Evolutionary conservation across 2,888 invertebrate genomes (phyloP).

Genomic region (Eurytoma adleriae): DNA sequence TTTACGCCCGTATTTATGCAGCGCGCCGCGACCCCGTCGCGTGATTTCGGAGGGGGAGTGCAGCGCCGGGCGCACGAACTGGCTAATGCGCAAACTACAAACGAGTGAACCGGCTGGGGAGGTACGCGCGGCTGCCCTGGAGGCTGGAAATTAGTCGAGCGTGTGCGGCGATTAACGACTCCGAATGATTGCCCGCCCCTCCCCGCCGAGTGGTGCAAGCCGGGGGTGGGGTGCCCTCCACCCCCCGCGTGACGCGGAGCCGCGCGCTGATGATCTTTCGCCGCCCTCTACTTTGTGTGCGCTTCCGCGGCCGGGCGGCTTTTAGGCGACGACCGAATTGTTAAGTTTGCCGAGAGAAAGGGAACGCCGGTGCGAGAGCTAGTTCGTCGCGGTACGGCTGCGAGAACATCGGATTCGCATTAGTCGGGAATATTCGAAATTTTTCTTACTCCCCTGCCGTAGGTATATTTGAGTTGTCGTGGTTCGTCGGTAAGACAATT

Average conservation of each 20-base stretch:
- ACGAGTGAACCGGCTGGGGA: constrained; percentile 24
- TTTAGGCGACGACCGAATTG: background rate
- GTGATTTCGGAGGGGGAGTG: constrained; percentile 61
- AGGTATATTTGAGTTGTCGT: no score
- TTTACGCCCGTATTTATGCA: constrained; percentile 68
- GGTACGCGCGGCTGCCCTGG: constrained; percentile 17
- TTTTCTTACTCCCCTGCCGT: no score
- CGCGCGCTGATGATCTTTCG: constrained; percentile 45
- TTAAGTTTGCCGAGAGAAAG: background rate
- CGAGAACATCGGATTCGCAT: background rate
- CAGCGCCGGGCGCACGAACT: constrained; percentile 21
- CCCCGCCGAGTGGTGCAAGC: constrained; percentile 2
- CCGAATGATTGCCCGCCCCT: constrained; percentile 40
- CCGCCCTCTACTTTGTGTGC: background rate
- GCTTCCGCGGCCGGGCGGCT: background rate
- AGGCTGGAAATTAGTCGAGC: constrained; percentile 60
- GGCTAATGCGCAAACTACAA: constrained; percentile 58
- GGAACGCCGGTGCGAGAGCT: no score
- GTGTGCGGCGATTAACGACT: constrained; percentile 60
- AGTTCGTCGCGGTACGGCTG: no score
- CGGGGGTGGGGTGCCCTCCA: background rate
- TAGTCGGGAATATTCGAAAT: no score
- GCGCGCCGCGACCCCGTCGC: constrained; percentile 62
- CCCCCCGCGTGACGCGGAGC: background rate
- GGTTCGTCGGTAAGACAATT: no score